Evolutionary conservation across 2,797 vertebrate genomes (phyloP).

Genomic region (Channallabes apus): DNA sequence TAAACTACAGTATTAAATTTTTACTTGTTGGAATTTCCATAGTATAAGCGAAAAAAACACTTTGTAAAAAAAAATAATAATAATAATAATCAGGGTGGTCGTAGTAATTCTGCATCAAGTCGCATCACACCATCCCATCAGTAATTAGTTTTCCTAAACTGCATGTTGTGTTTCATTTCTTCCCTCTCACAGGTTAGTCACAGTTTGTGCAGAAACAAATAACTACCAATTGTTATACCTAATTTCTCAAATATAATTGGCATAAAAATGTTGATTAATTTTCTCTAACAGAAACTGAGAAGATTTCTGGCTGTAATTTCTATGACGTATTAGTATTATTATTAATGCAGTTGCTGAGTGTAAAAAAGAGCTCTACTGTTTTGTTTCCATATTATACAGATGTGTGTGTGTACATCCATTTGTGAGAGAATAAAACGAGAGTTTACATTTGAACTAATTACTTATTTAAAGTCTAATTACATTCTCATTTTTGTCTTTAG

Average conservation of each 20-base stretch:
- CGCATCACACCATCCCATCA: background rate
- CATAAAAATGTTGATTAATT: background rate
- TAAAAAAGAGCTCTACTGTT: background rate
- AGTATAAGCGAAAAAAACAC: background rate
- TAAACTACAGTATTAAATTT: background rate
- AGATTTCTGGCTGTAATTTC: background rate
- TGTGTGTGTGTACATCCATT: background rate
- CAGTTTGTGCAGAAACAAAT: background rate
- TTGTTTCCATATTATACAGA: background rate
- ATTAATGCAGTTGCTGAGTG: background rate
- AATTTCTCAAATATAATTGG: background rate
- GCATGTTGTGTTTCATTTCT: background rate
- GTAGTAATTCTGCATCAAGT: background rate
- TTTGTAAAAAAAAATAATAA: background rate
- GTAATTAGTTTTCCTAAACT: background rate
- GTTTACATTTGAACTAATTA: background rate
- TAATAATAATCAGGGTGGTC: background rate
- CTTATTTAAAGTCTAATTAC: background rate
- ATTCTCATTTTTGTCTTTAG: constrained; percentile 64
- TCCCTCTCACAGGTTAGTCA: background rate
- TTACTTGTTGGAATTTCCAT: background rate
- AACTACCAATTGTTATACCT: background rate
- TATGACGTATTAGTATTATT: background rate
- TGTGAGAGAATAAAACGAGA: background rate
- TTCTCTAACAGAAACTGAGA: background rate